Conservation (phyloP, 2,113 vertebrate genomes). For the Aptenodytes forsteri region DNA sequence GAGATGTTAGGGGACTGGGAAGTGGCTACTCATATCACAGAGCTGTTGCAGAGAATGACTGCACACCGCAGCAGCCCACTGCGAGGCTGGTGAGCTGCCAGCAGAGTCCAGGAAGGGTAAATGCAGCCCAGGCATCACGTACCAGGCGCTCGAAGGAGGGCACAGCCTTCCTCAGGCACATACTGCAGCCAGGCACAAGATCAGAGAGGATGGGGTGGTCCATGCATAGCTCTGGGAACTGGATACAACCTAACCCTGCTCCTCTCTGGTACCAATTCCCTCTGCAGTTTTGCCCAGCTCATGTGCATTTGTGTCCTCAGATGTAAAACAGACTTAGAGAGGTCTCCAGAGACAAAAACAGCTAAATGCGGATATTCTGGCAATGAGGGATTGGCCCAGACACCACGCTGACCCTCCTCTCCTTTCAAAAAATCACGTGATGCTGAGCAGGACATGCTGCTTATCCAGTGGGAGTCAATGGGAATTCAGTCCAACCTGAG, state of each 20-base stretch:
- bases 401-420: not conserved
- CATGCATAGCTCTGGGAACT: not conserved
- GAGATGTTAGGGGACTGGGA: not conserved
- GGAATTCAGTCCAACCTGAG: not conserved
- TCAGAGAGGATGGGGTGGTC: not conserved
- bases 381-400: not conserved
- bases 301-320: not conserved
- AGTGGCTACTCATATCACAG: not conserved
- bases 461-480: rapidly evolving
- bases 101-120: not conserved
- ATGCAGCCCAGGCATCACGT: not conserved
- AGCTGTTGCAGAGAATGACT: not conserved
- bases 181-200: not conserved
- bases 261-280: not conserved
- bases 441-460: not conserved
- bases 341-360: not conserved
- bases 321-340: not conserved
- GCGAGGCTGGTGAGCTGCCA: not conserved
- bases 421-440: not conserved
- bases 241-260: not conserved
- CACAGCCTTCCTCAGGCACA: not conserved
- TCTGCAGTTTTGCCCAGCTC: not conserved
- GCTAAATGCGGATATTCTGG: not conserved
- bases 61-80: not conserved
- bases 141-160: not conserved